Evolutionary conservation across 2,797 vertebrate species (phyloP).

Genomic region (Liparis tanakae): DNA sequence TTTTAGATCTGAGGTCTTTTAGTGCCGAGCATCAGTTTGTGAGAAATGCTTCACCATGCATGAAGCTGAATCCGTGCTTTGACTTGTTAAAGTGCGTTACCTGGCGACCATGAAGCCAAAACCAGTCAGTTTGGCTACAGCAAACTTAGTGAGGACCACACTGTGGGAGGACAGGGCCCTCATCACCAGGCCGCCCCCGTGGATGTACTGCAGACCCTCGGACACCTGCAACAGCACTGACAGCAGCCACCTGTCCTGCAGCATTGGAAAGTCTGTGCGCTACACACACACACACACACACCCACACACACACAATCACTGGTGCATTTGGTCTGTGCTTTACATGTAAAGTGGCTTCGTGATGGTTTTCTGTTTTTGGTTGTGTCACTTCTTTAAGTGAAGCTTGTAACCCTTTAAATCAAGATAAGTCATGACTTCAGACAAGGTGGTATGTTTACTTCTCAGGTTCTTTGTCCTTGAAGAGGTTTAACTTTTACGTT

Average conservation of each 20-base stretch:
- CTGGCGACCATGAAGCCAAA: slow-evolving; percentile 76
- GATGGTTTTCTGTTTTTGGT: neutral
- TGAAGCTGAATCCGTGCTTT: neutral
- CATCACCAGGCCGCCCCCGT: slow-evolving; percentile 67
- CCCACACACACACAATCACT: neutral
- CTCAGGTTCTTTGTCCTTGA: no score
- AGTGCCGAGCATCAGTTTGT: neutral
- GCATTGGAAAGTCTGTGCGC: slow-evolving; percentile 45
- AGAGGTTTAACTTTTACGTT: no score
- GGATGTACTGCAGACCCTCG: slow-evolving; percentile 79
- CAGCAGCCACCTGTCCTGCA: slow-evolving; percentile 40
- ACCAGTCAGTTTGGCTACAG: slow-evolving; percentile 77
- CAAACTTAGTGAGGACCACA: slow-evolving; percentile 73
- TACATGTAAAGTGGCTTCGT: neutral
- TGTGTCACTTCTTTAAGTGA: neutral
- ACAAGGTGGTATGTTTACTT: no score
- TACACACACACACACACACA: slow-evolving; percentile 5
- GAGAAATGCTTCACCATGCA: neutral
- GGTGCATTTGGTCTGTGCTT: neutral
- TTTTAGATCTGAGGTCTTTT: neutral
- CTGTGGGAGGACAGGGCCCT: slow-evolving; percentile 80
- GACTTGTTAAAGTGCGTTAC: slow-evolving; percentile 39
- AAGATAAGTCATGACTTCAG: no score
- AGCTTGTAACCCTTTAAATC: neutral
- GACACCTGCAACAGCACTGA: slow-evolving; percentile 74